phyloP scores from a whole-genome alignment of 2,113 vertebrate species.

The Opisthocomus hoazin region DNA sequence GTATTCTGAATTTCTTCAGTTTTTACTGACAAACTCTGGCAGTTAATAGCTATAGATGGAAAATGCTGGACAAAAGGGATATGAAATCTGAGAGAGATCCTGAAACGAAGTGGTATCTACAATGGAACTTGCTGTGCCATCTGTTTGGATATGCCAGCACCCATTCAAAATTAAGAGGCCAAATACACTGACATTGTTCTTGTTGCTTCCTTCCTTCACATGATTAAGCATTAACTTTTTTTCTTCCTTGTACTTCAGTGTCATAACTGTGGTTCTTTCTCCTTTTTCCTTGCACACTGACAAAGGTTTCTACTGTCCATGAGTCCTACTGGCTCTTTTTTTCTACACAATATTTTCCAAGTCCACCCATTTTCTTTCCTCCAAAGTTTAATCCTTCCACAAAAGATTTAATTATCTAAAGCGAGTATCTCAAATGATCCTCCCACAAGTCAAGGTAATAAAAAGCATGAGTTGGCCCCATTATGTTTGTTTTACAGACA shows the following conservation, averaged over 20 bases:
- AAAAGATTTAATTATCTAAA: slow-evolving; percentile 39
- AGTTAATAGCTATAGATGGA: not conserved
- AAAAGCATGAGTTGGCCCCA: slow-evolving; percentile 46
- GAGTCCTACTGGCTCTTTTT: not conserved
- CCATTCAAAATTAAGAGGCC: not conserved
- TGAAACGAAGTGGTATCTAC: not conserved
- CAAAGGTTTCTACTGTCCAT: not conserved
- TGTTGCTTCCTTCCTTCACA: not conserved
- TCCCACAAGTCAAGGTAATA: slow-evolving; percentile 36
- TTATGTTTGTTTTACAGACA: slow-evolving; percentile 44
- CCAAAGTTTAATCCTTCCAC: not conserved
- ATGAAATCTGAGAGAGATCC: not conserved
- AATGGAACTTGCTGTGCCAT: not conserved
- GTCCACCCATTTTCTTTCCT: not conserved
- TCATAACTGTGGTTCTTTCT: not conserved
- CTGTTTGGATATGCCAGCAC: not conserved
- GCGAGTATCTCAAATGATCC: slow-evolving; percentile 42
- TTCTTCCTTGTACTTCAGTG: not conserved
- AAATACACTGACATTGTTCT: not conserved
- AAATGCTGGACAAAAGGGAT: not conserved
- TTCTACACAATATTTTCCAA: not conserved
- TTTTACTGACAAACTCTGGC: not conserved
- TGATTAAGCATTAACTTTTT: not conserved
- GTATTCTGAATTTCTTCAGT: not conserved
- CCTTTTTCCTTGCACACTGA: not conserved